These are phyloP conservation scores for Grammomys dolichurus DNA, from an alignment of 2,113 vertebrate species.

Conservation along the genomic window DNA sequence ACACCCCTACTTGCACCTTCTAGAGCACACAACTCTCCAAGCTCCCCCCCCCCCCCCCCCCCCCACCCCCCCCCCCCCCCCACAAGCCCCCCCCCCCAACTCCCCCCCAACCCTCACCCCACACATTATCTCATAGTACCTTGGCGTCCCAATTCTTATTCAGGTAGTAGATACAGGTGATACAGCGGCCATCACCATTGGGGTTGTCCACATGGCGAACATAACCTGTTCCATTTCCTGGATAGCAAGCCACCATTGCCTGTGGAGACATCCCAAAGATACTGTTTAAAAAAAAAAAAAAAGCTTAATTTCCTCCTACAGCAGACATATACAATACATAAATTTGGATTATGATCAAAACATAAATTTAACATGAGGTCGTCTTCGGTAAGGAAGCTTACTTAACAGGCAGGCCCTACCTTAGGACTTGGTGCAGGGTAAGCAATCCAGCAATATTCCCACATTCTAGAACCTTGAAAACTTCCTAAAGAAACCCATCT, in stretches of 20 bases:
- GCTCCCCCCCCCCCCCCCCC: background rate
- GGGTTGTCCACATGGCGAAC: conserved; percentile 96
- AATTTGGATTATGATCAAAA: background rate
- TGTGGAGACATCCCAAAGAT: conserved; percentile 80
- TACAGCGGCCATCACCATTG: conserved; percentile 93
- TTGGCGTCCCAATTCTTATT: conserved; percentile 96
- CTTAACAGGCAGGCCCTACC: background rate
- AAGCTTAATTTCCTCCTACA: background rate
- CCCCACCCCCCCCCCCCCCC: background rate
- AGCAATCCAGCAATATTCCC: background rate
- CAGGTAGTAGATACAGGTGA: conserved; percentile 96
- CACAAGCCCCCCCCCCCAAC: background rate
- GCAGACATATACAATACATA: background rate
- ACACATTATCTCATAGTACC: conserved; percentile 83
- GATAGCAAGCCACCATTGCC: conserved; percentile 96
- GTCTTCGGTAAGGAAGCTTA: background rate
- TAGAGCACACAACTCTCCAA: background rate
- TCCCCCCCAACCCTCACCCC: background rate
- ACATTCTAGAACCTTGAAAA: background rate
- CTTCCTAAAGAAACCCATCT: background rate
- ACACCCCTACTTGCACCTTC: background rate
- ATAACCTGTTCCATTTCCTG: conserved; percentile 94
- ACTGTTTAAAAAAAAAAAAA: conserved; percentile 58
- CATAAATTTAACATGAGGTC: background rate
- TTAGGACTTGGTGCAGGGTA: background rate